Evolutionary conservation across 2,113 vertebrate species (phyloP).

Genomic region (Malurus elegans): DNA sequence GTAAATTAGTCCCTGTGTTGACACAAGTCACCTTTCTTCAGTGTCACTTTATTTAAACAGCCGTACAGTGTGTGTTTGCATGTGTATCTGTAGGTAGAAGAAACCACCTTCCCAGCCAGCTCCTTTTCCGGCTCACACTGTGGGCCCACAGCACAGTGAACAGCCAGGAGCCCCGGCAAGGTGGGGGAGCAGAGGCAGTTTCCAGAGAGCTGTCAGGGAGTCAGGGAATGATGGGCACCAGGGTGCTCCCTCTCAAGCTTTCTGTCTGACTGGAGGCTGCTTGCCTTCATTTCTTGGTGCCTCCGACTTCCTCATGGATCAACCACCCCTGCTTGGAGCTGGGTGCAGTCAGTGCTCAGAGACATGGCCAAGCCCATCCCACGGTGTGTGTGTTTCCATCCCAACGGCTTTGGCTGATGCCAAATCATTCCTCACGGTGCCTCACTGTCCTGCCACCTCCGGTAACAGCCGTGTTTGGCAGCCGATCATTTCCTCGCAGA

Average conservation of each 20-base stretch:
- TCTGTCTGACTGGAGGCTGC: not conserved
- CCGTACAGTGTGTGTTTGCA: not conserved
- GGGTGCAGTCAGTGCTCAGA: not conserved
- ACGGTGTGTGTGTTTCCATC: accelerated
- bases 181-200: accelerated
- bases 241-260: not conserved
- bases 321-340: not conserved
- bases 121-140: not conserved
- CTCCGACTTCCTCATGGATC: not conserved
- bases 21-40: not conserved
- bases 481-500: constrained; percentile 26
- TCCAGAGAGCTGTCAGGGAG: not conserved
- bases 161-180: not conserved
- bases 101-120: not conserved
- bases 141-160: not conserved
- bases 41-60: not conserved
- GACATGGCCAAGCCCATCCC: accelerated
- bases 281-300: not conserved
- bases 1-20: not conserved
- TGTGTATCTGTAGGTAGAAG: not conserved
- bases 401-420: not conserved
- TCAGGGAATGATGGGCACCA: accelerated
- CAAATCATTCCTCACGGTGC: not conserved
- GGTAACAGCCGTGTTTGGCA: constrained; percentile 26
- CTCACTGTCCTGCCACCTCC: not conserved